Evolutionary conservation across 2,797 vertebrate species (phyloP).

Genomic region (Neoniphon sammara): DNA sequence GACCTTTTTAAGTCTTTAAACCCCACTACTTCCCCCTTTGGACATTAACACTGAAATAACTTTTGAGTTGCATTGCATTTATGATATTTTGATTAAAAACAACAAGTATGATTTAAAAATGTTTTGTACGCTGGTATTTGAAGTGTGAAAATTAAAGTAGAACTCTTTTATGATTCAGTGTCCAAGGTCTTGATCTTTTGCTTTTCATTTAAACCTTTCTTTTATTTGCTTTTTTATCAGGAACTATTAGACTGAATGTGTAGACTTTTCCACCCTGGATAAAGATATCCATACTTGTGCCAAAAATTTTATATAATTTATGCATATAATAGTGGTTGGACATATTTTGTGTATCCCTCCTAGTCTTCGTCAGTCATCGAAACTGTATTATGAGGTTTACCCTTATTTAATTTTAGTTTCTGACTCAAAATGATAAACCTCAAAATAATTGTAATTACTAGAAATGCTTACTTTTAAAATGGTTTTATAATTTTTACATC

Average conservation of each 20-base stretch:
- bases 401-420: too few species aligned
- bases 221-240: not conserved
- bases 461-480: too few species aligned
- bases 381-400: too few species aligned
- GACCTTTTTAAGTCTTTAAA: constrained; percentile 62
- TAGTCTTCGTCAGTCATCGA: too few species aligned
- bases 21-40: constrained; percentile 20
- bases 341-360: too few species aligned
- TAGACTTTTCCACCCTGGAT: too few species aligned
- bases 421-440: too few species aligned
- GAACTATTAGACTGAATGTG: not conserved
- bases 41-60: not conserved
- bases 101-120: not conserved
- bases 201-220: not conserved
- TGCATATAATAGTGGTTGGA: too few species aligned
- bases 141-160: not conserved
- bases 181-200: not conserved
- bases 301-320: too few species aligned
- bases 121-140: not conserved
- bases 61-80: not conserved
- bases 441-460: too few species aligned
- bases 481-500: too few species aligned
- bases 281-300: too few species aligned
- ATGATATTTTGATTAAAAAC: not conserved
- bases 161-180: not conserved